Base-by-base conservation (phyloP, 2,113 vertebrate species). In the Muscicapa adusta region DNA sequence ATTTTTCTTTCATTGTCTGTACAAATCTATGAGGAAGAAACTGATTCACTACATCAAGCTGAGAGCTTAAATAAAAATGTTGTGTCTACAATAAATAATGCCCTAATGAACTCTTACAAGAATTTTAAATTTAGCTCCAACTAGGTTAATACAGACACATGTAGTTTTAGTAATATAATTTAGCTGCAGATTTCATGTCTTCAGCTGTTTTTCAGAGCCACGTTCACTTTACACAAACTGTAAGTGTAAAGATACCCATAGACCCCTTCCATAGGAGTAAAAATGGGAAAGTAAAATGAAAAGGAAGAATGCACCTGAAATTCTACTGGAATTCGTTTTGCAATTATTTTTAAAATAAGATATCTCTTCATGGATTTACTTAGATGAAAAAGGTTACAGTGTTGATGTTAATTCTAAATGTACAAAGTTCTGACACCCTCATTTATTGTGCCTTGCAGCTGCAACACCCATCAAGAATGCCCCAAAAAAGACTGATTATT, bases 101-200 rank as follows among this genome's bases (percentile, higher is more conserved):
- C 1, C 34, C 28, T 20, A 25, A 16, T 9, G 13, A 53, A 56
- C 25, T 45, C 22, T 19, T 26, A 48, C 3, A 13, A 26, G 0
- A 0, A 33, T 33, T 90, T 86, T 29, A 17, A 85, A 36, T 43
- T 45, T 57, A 57, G 24, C 17, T 60, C 14, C 62, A 33, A 51
- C 5, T 11, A 60, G 25, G 22, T 24, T 83, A 65, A 91, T 14
- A 33, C 1, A 75, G 40, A 43, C 10, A 34, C 0, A 0, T 2
- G 3, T 31, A 31, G 14, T 57, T 77, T 83, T 54, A 62, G 83
- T 76, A 79, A 45, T 29, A 45, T 7, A 15, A 16, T 20, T n/a
- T n/a, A 85, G 23, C 6, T 53, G 26, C 54, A 70, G n/a, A 61
- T 12, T 18, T 75, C 9, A 31, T 3, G 18, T 61, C 34, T 57